A percentile compares a stretch with the other conserved stretches of the same genome.
These are phyloP conservation scores for Macrophya annulata DNA, from an alignment of 2,888 invertebrate genomes.

Conservation along the genomic window DNA sequence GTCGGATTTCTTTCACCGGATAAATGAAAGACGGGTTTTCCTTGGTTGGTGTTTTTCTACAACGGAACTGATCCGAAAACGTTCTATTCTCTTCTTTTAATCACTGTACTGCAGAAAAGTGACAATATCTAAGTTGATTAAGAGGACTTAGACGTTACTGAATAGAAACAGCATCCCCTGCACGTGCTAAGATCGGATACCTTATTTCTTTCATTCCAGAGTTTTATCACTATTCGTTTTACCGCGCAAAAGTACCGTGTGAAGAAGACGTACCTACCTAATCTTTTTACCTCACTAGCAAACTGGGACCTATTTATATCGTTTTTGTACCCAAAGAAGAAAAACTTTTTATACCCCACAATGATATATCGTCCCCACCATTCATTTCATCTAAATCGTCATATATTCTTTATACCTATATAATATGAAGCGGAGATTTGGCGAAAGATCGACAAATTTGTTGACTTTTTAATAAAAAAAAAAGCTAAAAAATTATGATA, in stretches of 20 bases:
- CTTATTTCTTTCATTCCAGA: constrained; percentile 12
- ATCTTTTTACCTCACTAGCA: constrained; percentile 14
- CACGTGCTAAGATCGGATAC: not conserved
- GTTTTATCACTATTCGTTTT: not conserved
- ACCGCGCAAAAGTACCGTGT: too few species aligned
- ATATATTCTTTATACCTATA: not conserved
- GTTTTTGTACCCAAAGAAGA: constrained; percentile 37
- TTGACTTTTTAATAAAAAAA: not conserved
- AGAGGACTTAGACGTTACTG: constrained; percentile 30
- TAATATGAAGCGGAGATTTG: not conserved
- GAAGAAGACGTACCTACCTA: constrained; percentile 32
- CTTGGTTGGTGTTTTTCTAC: not conserved
- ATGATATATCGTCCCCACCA: constrained; percentile 30
- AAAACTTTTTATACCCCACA: constrained; percentile 41
- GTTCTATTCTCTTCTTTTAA: constrained; percentile 32
- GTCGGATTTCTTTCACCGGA: constrained; percentile 4
- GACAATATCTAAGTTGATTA: constrained; percentile 48
- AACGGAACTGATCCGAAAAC: not conserved
- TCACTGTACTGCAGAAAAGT: constrained; percentile 34
- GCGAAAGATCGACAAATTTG: not conserved
- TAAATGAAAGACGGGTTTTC: not conserved
- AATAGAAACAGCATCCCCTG: constrained; percentile 5
- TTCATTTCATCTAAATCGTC: not conserved
- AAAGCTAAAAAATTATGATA: too few species aligned
- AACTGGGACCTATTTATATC: constrained; percentile 44